Percentiles rank a stretch among this genome's conserved stretches.
Conservation (phyloP, 2,113 vertebrate species). For the Ammodytes dubius region DNA sequence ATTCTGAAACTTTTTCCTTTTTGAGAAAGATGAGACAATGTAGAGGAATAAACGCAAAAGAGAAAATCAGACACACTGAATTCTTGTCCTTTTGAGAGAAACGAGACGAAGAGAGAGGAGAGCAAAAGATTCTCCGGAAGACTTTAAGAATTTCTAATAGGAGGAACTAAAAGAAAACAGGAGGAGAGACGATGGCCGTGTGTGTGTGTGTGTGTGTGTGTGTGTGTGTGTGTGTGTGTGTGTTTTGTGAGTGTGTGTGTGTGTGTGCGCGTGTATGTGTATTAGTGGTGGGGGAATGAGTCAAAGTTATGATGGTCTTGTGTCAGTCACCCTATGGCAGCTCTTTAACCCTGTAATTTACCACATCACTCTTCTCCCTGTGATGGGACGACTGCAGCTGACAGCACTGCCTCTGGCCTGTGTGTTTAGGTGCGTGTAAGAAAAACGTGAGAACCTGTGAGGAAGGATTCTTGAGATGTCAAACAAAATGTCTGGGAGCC, state of each 20-base stretch:
- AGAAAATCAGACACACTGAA: conserved; percentile 24
- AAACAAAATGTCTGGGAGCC: conserved; percentile 51
- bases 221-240: conserved; percentile 5
- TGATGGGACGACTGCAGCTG: conserved; percentile 65
- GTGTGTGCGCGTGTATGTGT: conserved; percentile 13
- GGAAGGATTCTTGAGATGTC: conserved; percentile 61
- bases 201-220: conserved; percentile 17
- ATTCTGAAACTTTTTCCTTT: conserved; percentile 17
- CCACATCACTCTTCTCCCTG: conserved; percentile 70
- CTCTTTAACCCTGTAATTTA: conserved; percentile 80
- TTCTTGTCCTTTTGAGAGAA: conserved; percentile 33
- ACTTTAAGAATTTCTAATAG: conserved; percentile 66
- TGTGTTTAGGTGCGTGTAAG: conserved; percentile 36
- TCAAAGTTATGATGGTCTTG: conserved; percentile 54
- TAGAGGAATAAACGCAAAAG: neutral
- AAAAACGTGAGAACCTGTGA: conserved; percentile 20
- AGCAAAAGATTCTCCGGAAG: neutral
- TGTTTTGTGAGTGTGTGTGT: conserved; percentile 8
- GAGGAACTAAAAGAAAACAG: conserved; percentile 28
- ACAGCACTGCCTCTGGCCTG: conserved; percentile 57
- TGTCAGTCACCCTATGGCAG: conserved; percentile 77
- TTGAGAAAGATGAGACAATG: conserved; percentile 32
- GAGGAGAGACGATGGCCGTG: neutral
- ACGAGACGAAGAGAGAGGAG: conserved; percentile 35
- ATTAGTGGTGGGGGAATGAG: neutral